Conservation (phyloP, 2,113 vertebrate genomes). For the Actenoides lindsayi region DNA sequence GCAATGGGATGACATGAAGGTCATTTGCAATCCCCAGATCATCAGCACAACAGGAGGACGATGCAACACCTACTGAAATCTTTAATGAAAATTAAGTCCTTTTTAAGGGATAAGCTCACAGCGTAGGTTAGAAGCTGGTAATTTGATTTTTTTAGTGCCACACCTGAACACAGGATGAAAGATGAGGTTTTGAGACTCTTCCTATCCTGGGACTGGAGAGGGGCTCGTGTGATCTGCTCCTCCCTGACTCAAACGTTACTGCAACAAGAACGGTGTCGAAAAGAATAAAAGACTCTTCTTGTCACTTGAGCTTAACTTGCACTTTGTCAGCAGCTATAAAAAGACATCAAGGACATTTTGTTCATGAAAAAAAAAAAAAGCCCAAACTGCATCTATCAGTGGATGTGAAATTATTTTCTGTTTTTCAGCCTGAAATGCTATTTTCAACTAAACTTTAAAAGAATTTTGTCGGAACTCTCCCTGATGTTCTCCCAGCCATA, state of each 20-base stretch:
- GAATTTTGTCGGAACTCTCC: neutral
- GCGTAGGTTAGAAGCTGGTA: neutral
- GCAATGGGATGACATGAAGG: neutral
- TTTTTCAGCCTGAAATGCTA: neutral
- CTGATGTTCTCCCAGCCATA: neutral
- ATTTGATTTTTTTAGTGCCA: neutral
- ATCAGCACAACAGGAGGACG: neutral
- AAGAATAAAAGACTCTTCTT: neutral
- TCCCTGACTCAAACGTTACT: neutral
- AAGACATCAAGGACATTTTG: neutral
- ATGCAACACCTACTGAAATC: neutral
- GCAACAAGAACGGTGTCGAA: neutral
- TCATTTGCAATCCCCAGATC: neutral
- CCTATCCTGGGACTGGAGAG: neutral
- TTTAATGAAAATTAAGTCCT: neutral
- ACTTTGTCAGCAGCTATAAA: neutral
- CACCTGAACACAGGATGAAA: neutral
- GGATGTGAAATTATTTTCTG: neutral
- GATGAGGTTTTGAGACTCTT: neutral
- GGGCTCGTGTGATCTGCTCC: rapidly evolving
- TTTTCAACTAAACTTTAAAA: neutral
- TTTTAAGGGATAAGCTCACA: neutral
- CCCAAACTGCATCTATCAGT: neutral
- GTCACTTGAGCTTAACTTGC: neutral
- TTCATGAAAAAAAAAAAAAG: neutral